A percentile compares a stretch with the other conserved stretches of the same genome.
Evolutionary conservation across 2,797 vertebrate genomes (phyloP).

Genomic region (Pseudochirops cupreus): DNA sequence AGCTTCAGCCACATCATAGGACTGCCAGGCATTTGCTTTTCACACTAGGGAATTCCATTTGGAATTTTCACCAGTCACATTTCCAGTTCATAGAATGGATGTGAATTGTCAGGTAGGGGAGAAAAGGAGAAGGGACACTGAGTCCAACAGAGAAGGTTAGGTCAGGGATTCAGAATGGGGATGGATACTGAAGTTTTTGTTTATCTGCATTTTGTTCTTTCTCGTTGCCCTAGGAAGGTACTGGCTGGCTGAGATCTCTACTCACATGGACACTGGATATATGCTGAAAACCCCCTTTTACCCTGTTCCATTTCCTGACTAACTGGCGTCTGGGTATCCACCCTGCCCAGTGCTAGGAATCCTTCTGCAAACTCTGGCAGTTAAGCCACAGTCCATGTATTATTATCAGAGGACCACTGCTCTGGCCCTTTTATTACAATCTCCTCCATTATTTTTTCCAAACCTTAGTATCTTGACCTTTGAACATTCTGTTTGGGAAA

Average conservation of each 20-base stretch:
- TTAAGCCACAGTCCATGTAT: not conserved
- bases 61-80: conserved; percentile 20
- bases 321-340: not conserved
- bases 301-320: not conserved
- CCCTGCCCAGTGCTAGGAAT: not conserved
- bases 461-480: conserved; percentile 52
- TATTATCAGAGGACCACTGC: conserved; percentile 18
- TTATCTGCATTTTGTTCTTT: not conserved
- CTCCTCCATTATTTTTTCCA: not conserved
- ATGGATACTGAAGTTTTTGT: not conserved
- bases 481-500: conserved; percentile 64
- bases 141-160: not conserved
- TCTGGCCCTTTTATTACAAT: conserved; percentile 3
- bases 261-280: not conserved
- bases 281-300: not conserved
- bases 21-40: not conserved
- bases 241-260: not conserved
- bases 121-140: not conserved
- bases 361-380: not conserved
- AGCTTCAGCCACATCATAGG: not conserved
- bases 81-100: not conserved
- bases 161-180: not conserved
- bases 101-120: not conserved
- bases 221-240: not conserved
- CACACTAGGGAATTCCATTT: not conserved